Evolutionary conservation across 2,888 invertebrate genomes (phyloP), one percentile per base, ranked within the genome.

Genomic region (Hydrotaea diabolus): DNA sequence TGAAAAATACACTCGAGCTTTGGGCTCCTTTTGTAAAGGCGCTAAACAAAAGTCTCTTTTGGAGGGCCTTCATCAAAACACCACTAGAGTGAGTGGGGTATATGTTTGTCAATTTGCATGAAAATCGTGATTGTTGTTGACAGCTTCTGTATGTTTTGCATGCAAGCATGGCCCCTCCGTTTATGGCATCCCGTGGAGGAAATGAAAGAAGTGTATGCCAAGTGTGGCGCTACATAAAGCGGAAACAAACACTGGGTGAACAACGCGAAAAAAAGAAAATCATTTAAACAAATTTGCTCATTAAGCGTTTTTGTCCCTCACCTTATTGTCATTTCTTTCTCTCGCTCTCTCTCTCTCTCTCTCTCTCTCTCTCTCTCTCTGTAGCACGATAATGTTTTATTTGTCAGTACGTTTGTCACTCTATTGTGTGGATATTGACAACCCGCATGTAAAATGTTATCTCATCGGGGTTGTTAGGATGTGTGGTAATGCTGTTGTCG

Each of bases 251-350:
- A 39, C 31, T 4, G 31, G 3, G 9, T 26, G 13, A 15, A 26
- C 59, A 53, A 17, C 49, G 15, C 43, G 15, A 55, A 59, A 69
- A 69, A 72, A 19, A 55, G 66, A 74, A 77, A 77, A 85, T 62
- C 64, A 74, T 82, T 85, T 79, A 77, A 82, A 80, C 79, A 85
- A 82, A 80, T 85, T 80, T 85, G 79, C 85, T 82, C 74, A 85
- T 85, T 82, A 85, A 77, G 64, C 11, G 19, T 49, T 66, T 49
- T 71, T 71, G n/a, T 43, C 69, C 43, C 66, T 59, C 31, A 31
- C 17, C 62, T 31, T n/a, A 31, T 7, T 13, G 9, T 1, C 39
- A 39, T 13, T 4, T 39, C n/a, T n/a, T n/a, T n/a, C n/a, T n/a
- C n/a, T n/a, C n/a, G n/a, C n/a, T n/a, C n/a, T n/a, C n/a, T n/a